Conservation (phyloP, 2,797 vertebrate genomes). For the Galagoides demidoff region DNA sequence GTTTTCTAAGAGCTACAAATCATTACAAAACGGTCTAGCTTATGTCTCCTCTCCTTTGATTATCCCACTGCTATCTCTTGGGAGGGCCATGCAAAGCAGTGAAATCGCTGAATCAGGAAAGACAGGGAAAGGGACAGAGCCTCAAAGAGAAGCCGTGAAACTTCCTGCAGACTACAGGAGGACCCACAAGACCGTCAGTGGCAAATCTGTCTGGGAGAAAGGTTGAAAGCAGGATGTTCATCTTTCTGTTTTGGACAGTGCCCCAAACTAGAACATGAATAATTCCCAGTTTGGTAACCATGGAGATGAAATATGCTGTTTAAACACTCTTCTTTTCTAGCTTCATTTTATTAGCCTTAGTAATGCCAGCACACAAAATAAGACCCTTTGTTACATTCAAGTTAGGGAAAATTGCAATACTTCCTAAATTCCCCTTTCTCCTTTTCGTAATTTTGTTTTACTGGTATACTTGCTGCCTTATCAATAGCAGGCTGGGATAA, state of each 20-base stretch:
- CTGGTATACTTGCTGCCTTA: background rate
- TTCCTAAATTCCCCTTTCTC: background rate
- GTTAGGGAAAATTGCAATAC: background rate
- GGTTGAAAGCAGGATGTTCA: background rate
- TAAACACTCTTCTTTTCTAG: background rate
- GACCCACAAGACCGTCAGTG: background rate
- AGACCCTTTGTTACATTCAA: background rate
- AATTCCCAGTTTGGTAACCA: background rate
- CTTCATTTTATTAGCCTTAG: background rate
- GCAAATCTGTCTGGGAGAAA: background rate
- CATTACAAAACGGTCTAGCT: conserved; percentile 60
- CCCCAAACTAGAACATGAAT: background rate
- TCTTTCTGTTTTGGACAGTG: background rate
- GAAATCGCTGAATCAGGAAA: background rate
- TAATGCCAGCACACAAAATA: background rate
- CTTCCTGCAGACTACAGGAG: background rate
- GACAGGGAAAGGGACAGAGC: background rate
- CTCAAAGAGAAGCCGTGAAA: background rate
- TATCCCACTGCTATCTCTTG: conserved; percentile 33
- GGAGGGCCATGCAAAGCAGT: background rate
- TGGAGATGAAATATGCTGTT: background rate
- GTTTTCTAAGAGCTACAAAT: conserved; percentile 67
- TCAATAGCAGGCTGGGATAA: background rate
- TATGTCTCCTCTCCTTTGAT: conserved; percentile 51
- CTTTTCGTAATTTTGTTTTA: background rate